Base-by-base conservation (phyloP, 1,140 invertebrate genomes). In the Schlechtendalia chinensis region DNA sequence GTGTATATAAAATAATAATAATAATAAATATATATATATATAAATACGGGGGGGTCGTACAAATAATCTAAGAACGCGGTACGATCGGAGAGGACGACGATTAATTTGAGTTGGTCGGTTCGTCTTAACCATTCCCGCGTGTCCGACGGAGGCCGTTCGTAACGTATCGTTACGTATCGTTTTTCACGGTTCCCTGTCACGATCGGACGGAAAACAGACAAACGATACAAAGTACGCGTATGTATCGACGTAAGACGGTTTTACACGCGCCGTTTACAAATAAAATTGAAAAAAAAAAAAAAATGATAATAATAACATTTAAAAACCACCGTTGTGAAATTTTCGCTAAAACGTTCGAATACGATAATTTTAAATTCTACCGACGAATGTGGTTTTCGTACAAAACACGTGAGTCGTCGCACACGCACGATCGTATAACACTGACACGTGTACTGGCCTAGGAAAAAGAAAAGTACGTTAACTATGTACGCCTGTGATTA, bases 211-310 rank as follows among this genome's bases (percentile, higher is more conserved):
- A 45, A 24, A 69, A 69, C 12, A 71, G 53, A 69, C 8, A 69
- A 71, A 11, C 27, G 45, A 71, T 71, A 53, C 22, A 11, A 27
- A 71, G 16, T 27, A 27, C 45, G 19, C n/a, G n/a, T n/a, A n/a
- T n/a, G n/a, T n/a, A n/a, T n/a, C n/a, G n/a, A n/a, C n/a, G n/a
- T n/a, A n/a, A n/a, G n/a, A n/a, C n/a, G n/a, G n/a, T n/a, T n/a
- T n/a, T n/a, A n/a, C n/a, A n/a, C n/a, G n/a, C n/a, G n/a, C n/a
- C 16, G 45, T 71, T 71, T 71, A 71, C 12, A 22, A 50, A 71
- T 22, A 71, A 27, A 50, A 10, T 22, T 50, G 2, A 27, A 47
- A 69, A 69, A 69, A 69, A 50, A 50, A 16, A 22, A n/a, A n/a
- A n/a, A n/a, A n/a, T n/a, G n/a, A n/a, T 71, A 50, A 50, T 50